Evolutionary conservation across 2,113 vertebrate species (phyloP).

Genomic region (Silurus meridionalis): DNA sequence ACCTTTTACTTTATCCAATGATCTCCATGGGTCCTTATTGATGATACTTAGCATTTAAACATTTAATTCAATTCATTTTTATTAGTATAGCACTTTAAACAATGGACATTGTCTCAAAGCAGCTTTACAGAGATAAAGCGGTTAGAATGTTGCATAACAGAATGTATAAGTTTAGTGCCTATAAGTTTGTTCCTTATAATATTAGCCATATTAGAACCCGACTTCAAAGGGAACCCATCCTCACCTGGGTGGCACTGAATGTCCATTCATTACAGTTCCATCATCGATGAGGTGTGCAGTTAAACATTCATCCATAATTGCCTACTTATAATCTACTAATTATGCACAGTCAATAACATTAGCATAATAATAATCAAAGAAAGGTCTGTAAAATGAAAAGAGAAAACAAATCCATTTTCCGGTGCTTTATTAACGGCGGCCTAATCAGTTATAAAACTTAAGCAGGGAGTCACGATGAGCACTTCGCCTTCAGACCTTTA

Average conservation of each 20-base stretch:
- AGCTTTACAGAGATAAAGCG: too few relatives aligned
- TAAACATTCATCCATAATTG: background rate
- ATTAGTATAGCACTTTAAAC: too few relatives aligned
- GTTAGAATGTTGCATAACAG: too few relatives aligned
- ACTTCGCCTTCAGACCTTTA: constrained; percentile 17
- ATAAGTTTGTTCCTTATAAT: too few relatives aligned
- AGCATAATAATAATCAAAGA: background rate
- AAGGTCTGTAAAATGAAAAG: background rate
- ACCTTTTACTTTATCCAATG: background rate
- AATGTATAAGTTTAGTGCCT: too few relatives aligned
- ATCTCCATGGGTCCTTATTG: background rate
- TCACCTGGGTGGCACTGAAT: too few relatives aligned
- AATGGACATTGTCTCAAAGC: too few relatives aligned
- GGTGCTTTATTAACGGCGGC: too few relatives aligned
- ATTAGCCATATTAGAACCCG: too few relatives aligned
- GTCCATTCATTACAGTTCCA: too few relatives aligned
- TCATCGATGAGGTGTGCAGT: background rate
- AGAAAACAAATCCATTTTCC: background rate
- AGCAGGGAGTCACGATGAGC: background rate
- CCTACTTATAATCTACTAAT: background rate
- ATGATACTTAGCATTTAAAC: background rate
- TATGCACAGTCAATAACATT: background rate
- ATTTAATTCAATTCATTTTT: too few relatives aligned
- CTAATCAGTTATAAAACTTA: constrained; percentile 11
- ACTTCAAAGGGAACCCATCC: too few relatives aligned